These are phyloP conservation scores for Huso huso DNA, from an alignment of 2,797 vertebrate species.

Conservation along the genomic window DNA sequence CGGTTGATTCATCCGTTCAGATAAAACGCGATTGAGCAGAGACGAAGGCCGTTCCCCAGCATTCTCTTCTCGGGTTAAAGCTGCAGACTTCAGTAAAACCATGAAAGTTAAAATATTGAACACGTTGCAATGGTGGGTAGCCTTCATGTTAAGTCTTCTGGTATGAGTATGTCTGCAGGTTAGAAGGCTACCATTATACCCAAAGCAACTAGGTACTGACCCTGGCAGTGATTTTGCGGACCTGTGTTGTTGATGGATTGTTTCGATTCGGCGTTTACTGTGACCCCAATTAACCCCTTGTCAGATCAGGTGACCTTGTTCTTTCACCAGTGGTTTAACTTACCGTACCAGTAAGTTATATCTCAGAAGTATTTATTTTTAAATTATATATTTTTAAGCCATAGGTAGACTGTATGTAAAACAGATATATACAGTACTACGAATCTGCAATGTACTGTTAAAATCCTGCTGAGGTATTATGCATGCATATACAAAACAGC, in stretches of 20 bases:
- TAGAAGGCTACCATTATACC: background rate
- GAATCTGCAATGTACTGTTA: too few species aligned
- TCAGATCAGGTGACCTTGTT: background rate
- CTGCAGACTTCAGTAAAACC: slow-evolving; percentile 1
- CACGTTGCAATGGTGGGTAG: background rate
- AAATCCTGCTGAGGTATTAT: too few species aligned
- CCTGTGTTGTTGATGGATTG: background rate
- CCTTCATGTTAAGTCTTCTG: slow-evolving; percentile 1
- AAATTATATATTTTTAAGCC: too few species aligned
- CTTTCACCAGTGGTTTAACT: too few species aligned
- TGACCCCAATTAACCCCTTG: background rate
- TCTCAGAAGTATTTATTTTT: too few species aligned
- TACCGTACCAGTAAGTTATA: too few species aligned
- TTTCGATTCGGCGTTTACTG: background rate
- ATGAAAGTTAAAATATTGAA: slow-evolving; percentile 1
- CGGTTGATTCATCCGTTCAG: background rate
- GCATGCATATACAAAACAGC: too few species aligned
- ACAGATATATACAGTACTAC: too few species aligned
- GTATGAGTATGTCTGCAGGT: background rate
- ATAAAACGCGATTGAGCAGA: background rate
- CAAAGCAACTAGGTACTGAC: background rate
- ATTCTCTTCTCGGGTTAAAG: background rate
- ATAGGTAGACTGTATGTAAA: too few species aligned
- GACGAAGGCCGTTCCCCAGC: background rate
- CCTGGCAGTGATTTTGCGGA: background rate